phyloP scores from a whole-genome alignment of 1,140 invertebrate species.

The Hestina assimilis region DNA sequence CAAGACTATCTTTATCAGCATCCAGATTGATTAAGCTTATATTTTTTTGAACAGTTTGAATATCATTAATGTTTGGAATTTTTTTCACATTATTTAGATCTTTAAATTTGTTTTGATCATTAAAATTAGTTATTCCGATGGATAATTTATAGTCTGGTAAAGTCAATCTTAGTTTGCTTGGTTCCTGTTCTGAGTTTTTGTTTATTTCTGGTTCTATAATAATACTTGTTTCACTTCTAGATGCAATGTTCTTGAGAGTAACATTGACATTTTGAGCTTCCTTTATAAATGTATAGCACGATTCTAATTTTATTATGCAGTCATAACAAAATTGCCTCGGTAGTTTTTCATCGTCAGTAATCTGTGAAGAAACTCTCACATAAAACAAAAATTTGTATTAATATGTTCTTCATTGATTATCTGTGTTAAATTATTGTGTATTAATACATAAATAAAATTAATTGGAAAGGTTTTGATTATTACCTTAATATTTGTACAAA shows the following conservation, averaged over 20 bases:
- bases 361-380: too few species aligned
- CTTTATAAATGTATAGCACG: conserved; percentile 56
- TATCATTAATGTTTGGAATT: neutral
- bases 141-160: conserved; percentile 55
- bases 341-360: conserved; percentile 51
- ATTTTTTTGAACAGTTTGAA: neutral
- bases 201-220: conserved; percentile 51
- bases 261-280: conserved; percentile 59
- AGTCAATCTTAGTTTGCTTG: conserved; percentile 39
- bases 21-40: neutral
- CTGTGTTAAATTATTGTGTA: neutral
- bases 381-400: neutral
- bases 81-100: neutral
- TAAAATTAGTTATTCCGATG: conserved; percentile 34
- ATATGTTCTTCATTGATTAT: neutral
- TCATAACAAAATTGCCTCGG: conserved; percentile 65
- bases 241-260: conserved; percentile 57
- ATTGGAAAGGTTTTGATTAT: neutral
- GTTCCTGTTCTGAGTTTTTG: conserved; percentile 27
- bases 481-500: conserved; percentile 65
- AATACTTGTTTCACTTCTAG: conserved; percentile 47
- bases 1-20: neutral
- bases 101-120: conserved; percentile 15
- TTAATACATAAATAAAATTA: neutral
- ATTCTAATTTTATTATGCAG: conserved; percentile 62